A percentile compares a stretch with the other conserved stretches of the same genome.
phyloP scores from a whole-genome alignment of 2,888 invertebrate species.

The Parnassius smintheus region DNA sequence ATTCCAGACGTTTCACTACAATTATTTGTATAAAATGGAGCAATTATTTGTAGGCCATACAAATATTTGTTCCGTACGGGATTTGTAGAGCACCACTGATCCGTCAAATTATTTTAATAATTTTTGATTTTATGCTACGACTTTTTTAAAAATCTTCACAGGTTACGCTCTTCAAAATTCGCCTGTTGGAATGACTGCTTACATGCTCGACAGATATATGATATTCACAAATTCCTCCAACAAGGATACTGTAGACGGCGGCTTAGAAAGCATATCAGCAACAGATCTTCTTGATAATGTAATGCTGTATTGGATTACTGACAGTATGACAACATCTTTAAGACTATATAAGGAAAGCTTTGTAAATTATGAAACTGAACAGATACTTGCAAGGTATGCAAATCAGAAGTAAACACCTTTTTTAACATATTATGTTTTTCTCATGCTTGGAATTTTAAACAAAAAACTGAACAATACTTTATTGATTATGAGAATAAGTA shows the following conservation, averaged over 20 bases:
- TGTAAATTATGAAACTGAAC: slow-evolving; percentile 46
- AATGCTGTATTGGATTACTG: slow-evolving; percentile 79
- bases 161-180: slow-evolving; percentile 83
- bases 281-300: slow-evolving; percentile 75
- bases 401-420: background rate
- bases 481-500: background rate
- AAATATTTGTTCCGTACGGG: too few relatives aligned
- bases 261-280: slow-evolving; percentile 67
- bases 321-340: slow-evolving; percentile 69
- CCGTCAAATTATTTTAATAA: too few relatives aligned
- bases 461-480: background rate
- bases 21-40: too few relatives aligned
- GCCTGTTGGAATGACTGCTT: slow-evolving; percentile 92
- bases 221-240: slow-evolving; percentile 82
- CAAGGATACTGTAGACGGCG: slow-evolving; percentile 81
- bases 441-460: background rate
- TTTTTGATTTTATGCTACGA: too few relatives aligned
- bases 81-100: too few relatives aligned
- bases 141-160: slow-evolving; percentile 39
- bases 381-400: slow-evolving; percentile 55
- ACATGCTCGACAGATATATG: slow-evolving; percentile 92
- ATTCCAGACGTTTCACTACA: too few relatives aligned
- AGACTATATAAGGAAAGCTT: slow-evolving; percentile 84
- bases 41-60: too few relatives aligned
- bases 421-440: slow-evolving; percentile 1